These are phyloP conservation scores for Leguminivora glycinivorella DNA, from an alignment of 1,140 invertebrate genomes.

Conservation along the genomic window DNA sequence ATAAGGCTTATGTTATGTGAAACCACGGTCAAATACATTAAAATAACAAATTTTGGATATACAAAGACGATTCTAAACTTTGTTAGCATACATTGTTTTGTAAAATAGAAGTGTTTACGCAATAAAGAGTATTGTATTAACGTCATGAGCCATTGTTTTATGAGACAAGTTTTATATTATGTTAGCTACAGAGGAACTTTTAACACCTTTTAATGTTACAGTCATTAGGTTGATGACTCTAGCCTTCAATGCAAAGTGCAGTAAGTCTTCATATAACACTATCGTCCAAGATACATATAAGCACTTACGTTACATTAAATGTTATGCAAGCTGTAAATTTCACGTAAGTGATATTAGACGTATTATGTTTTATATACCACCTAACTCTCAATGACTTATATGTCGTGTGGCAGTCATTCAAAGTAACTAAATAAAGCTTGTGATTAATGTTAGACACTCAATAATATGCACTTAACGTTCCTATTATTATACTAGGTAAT, in stretches of 20 bases:
- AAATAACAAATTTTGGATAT: too few relatives aligned
- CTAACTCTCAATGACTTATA: not conserved
- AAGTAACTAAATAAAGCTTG: too few relatives aligned
- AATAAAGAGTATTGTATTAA: too few relatives aligned
- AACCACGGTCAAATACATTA: too few relatives aligned
- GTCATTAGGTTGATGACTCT: too few relatives aligned
- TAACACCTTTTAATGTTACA: constrained; percentile 18
- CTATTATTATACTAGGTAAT: constrained; percentile 33
- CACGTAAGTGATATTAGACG: not conserved
- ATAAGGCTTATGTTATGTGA: too few relatives aligned
- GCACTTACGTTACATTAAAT: not conserved
- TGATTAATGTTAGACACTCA: constrained; percentile 30
- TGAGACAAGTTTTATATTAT: constrained; percentile 12
- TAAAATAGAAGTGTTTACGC: too few relatives aligned
- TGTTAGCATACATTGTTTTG: too few relatives aligned
- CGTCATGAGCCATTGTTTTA: not conserved
- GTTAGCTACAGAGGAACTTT: not conserved
- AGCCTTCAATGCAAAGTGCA: constrained; percentile 1
- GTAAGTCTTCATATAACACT: not conserved
- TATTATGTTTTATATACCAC: not conserved
- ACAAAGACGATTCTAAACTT: too few relatives aligned
- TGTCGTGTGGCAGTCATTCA: too few relatives aligned
- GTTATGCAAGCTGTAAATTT: not conserved
- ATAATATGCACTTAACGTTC: constrained; percentile 29
- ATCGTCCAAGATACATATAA: not conserved